Percentiles rank a stretch among this genome's conserved stretches.
phyloP scores from a whole-genome alignment of 2,113 vertebrate species.

The Cepphus grylle region DNA sequence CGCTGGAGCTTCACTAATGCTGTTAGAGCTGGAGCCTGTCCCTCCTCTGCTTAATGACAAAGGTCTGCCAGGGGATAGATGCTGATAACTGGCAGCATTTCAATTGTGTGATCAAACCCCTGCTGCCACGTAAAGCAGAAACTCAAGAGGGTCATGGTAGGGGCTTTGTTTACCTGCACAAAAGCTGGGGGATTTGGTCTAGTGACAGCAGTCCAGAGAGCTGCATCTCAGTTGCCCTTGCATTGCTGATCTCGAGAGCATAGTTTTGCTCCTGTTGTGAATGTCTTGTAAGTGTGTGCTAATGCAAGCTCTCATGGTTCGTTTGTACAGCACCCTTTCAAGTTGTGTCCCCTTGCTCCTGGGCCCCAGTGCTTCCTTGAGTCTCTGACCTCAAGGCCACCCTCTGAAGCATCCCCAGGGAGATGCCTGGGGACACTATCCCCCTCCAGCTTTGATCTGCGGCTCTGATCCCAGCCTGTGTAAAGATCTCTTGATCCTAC shows the following conservation, averaged over 20 bases:
- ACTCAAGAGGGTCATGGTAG: not conserved
- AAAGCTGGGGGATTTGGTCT: not conserved
- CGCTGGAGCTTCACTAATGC: not conserved
- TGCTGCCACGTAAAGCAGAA: not conserved
- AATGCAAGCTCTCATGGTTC: not conserved
- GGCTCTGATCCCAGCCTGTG: not conserved
- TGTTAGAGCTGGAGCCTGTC: slow-evolving; percentile 38
- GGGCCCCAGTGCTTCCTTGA: not conserved
- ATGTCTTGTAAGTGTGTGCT: not conserved
- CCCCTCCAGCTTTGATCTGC: not conserved
- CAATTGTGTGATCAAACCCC: slow-evolving; percentile 23
- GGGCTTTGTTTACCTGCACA: not conserved
- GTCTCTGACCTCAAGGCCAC: not conserved
- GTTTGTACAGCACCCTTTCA: not conserved
- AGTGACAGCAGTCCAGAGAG: not conserved
- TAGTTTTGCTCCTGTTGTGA: not conserved
- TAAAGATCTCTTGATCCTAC: not conserved
- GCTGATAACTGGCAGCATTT: slow-evolving; percentile 50
- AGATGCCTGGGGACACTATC: not conserved
- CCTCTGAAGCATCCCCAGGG: not conserved
- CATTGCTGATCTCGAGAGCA: not conserved
- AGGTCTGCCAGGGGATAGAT: slow-evolving; percentile 41
- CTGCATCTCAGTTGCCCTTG: not conserved
- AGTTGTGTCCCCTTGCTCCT: not conserved
- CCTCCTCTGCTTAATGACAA: slow-evolving; percentile 49